Percentiles rank a stretch among this genome's conserved stretches.
phyloP scores from a whole-genome alignment of 2,113 vertebrate genomes.

The Hydrochoerus hydrochaeris region DNA sequence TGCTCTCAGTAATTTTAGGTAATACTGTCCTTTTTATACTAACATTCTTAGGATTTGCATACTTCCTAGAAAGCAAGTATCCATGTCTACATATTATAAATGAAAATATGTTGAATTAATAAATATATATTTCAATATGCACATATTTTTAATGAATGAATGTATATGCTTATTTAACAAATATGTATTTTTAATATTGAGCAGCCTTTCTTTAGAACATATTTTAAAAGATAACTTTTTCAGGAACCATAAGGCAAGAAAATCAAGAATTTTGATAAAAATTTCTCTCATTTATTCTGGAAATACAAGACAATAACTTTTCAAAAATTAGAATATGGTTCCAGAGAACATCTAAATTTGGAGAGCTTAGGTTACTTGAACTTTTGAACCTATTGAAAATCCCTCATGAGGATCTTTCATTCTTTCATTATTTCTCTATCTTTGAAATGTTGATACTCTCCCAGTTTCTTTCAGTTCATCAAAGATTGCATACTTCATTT shows the following conservation, averaged over 20 bases:
- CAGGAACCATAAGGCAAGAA: not conserved
- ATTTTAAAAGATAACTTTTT: not conserved
- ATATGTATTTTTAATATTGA: not conserved
- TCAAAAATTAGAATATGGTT: conserved; percentile 45
- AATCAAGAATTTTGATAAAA: not conserved
- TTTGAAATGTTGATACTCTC: conserved; percentile 44
- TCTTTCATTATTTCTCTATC: conserved; percentile 40
- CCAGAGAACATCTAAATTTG: conserved; percentile 36
- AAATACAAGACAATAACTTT: not conserved
- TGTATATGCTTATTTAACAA: not conserved
- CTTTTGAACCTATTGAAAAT: conserved; percentile 57
- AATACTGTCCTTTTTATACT: not conserved
- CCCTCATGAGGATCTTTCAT: not conserved
- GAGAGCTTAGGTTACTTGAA: conserved; percentile 50
- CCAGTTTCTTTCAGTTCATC: conserved; percentile 40
- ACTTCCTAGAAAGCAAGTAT: not conserved
- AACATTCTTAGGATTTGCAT: not conserved
- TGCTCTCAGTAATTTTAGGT: not conserved
- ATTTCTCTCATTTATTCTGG: not conserved
- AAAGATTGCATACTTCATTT: conserved; percentile 25
- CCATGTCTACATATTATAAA: not conserved
- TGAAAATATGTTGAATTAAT: not conserved
- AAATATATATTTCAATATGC: not conserved
- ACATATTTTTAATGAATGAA: not conserved
- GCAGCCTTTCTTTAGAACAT: not conserved